Conservation (phyloP, 2,888 invertebrate species). For the Acleris holmiana region DNA sequence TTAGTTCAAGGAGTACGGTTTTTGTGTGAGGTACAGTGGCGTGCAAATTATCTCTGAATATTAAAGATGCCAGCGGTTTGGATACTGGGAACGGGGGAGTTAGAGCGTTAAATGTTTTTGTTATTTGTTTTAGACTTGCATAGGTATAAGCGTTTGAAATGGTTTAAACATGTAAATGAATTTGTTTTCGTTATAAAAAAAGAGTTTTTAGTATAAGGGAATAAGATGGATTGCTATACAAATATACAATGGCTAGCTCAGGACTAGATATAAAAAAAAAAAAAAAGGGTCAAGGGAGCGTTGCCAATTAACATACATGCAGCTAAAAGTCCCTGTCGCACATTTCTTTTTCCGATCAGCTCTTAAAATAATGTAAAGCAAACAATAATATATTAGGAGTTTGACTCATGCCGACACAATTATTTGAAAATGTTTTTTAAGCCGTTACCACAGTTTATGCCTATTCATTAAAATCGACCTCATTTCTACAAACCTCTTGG, state of each 20-base stretch:
- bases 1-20: conserved; percentile 33
- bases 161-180: background rate
- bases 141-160: conserved; percentile 5
- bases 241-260: too few species aligned
- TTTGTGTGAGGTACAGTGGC: conserved; percentile 31
- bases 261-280: too few species aligned
- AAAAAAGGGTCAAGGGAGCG: too few species aligned
- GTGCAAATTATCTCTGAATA: conserved; percentile 35
- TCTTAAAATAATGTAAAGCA: too few species aligned
- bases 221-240: too few species aligned
- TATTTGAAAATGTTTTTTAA: background rate
- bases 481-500: background rate
- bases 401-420: too few species aligned
- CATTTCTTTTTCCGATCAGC: too few species aligned
- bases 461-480: background rate
- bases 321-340: too few species aligned
- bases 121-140: conserved; percentile 22
- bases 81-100: conserved; percentile 5
- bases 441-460: background rate
- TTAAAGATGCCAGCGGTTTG: conserved; percentile 26
- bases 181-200: too few species aligned
- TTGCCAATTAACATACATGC: too few species aligned
- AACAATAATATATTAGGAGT: background rate
- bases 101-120: conserved; percentile 12
- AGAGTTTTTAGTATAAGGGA: too few species aligned